These are phyloP conservation scores for Tinamus major DNA, from an alignment of 2,797 vertebrate genomes.

Conservation along the genomic window DNA sequence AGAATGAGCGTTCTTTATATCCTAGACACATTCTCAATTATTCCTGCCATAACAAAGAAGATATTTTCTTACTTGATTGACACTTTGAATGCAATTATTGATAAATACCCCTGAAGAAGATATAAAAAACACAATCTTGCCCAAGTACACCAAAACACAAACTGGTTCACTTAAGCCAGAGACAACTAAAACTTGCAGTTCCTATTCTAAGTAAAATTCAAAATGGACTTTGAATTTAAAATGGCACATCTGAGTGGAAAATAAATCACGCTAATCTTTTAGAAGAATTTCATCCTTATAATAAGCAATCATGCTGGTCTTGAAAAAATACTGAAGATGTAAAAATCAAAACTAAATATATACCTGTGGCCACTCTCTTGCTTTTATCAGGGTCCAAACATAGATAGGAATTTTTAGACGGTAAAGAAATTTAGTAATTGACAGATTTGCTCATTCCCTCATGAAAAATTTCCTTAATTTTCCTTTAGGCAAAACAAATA, in stretches of 20 bases:
- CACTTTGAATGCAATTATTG: neutral
- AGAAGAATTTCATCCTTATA: neutral
- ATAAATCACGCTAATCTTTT: neutral
- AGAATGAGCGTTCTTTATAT: neutral
- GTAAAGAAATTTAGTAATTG: neutral
- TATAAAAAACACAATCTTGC: neutral
- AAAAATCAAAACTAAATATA: neutral
- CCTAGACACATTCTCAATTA: conserved; percentile 12
- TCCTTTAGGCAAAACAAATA: neutral
- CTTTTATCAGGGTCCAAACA: neutral
- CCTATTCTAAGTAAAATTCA: neutral
- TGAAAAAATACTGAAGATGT: neutral
- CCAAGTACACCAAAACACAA: neutral
- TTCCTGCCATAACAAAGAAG: neutral
- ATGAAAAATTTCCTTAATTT: neutral
- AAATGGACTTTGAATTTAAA: neutral
- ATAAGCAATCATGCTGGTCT: neutral
- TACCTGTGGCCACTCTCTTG: neutral
- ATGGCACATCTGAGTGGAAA: neutral
- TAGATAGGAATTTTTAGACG: neutral
- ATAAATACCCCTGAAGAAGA: neutral
- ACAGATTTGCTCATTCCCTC: neutral
- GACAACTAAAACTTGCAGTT: neutral
- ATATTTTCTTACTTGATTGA: conserved; percentile 14
- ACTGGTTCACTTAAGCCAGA: neutral